Base-by-base conservation (phyloP, 2,888 invertebrate species). In the Trichogramma evanescens region DNA sequence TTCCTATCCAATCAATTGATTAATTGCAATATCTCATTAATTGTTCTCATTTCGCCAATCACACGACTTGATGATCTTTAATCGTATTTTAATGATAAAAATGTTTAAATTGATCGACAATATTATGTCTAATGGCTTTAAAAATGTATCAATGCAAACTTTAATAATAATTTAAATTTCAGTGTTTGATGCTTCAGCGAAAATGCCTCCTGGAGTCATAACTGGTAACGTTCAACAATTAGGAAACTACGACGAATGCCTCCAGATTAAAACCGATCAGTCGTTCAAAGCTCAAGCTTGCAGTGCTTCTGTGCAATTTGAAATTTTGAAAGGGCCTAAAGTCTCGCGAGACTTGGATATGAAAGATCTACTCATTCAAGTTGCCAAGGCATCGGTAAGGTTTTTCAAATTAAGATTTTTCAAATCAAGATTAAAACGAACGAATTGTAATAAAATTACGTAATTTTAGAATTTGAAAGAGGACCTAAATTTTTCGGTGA, bases 171-270 rank as follows among this genome's bases (percentile, higher is more conserved):
- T 9, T 52, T 13, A 39, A 50, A 6, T 77, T 82, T 6, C 78
- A 89, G 89, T 89, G 86, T 87, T 87, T 74, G 89, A 89, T 69
- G 84, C 89, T n/a, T 87, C 87, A 50, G 86, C 86, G 0, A 89
- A 89, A 75, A 84, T 85, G 43, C 83, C 88, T 0, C 80, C 83
- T 66, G 89, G 89, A n/a, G 73, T 89, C 8, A 82, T 88, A 49
- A 84, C 84, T 66, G 89, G 89, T 1, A 84, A 86, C 50, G 82
- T 83, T 5, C 86, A 85, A 74, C 87, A 88, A 66, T 78, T 89
- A 63, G 89, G 89, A 0, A 88, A 89, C 77, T 89, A 86, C 71
- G 89, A 89, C 72, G 88, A 89, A 76, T 89, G 89, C 68, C 77
- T 87, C 9, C 67, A 73, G 49, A 73, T 77, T 26, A 80, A 74